Evolutionary conservation across 1,140 invertebrate genomes (phyloP).

Genomic region (Platorchestia sp.): DNA sequence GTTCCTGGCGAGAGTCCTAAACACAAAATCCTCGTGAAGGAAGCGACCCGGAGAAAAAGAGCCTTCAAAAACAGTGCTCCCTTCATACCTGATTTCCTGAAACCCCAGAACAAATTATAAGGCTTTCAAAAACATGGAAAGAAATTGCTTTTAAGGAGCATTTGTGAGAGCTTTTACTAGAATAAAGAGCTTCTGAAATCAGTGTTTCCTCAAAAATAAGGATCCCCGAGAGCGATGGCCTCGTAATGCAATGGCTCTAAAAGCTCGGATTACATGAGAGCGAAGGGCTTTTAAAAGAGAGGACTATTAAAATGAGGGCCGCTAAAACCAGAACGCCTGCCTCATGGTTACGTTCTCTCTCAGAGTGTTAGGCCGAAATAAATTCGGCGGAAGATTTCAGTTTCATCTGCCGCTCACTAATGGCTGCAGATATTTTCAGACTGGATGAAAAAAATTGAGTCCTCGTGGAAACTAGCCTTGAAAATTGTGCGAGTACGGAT

Average conservation of each 20-base stretch:
- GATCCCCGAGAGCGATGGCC: background rate
- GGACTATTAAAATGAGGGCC: background rate
- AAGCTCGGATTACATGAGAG: background rate
- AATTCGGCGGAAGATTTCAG: background rate
- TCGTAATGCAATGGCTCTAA: background rate
- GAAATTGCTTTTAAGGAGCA: background rate
- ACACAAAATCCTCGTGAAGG: background rate
- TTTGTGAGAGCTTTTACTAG: background rate
- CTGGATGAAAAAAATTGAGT: background rate
- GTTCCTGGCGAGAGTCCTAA: background rate
- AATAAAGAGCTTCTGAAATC: background rate
- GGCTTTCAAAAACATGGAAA: background rate
- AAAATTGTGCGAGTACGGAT: background rate
- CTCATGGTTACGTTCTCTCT: background rate
- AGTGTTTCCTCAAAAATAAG: background rate
- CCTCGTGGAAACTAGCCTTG: background rate
- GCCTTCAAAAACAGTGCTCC: background rate
- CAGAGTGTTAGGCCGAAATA: background rate
- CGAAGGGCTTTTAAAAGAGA: no score
- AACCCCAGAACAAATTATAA: background rate
- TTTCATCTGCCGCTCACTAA: background rate
- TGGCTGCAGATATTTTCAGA: background rate
- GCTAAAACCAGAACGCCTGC: background rate
- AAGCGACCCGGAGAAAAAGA: background rate
- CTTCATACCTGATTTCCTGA: background rate